Conservation (phyloP, 2,888 invertebrate genomes). For the Amblyjoppa proteus region DNA sequence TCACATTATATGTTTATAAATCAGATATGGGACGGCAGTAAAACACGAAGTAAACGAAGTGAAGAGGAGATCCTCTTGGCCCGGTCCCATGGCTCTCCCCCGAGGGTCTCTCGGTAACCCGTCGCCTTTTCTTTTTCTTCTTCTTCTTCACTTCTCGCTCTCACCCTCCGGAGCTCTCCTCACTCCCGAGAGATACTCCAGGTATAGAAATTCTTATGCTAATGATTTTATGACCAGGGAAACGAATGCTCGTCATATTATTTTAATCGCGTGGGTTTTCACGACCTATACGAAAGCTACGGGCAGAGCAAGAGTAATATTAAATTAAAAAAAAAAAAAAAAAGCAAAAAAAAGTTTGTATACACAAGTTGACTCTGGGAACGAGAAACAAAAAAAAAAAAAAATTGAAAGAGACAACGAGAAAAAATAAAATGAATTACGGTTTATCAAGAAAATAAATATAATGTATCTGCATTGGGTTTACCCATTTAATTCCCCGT, state of each 20-base stretch:
- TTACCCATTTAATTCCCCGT: neutral
- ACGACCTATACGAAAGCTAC: conserved; percentile 70
- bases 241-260: conserved; percentile 85
- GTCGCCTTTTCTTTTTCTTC: conserved; percentile 4
- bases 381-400: neutral
- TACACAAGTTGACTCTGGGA: neutral
- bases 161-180: conserved; percentile 34
- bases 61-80: conserved; percentile 56
- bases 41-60: conserved; percentile 76
- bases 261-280: conserved; percentile 84
- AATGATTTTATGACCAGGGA: conserved; percentile 85
- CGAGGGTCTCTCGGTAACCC: conserved; percentile 8
- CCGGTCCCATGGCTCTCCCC: conserved; percentile 23
- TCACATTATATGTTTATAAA: conserved; percentile 86
- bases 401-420: neutral
- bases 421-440: neutral
- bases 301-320: conserved; percentile 19
- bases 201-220: conserved; percentile 85
- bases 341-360: neutral
- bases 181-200: conserved; percentile 71
- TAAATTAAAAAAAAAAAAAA: conserved; percentile 1
- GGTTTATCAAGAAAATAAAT: neutral
- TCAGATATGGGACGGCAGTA: conserved; percentile 79
- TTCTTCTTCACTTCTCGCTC: conserved; percentile 10
- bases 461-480: conserved; percentile 34